Base-by-base conservation (phyloP, 2,888 invertebrate genomes). In the Hirtodrosophila cameraria region DNA sequence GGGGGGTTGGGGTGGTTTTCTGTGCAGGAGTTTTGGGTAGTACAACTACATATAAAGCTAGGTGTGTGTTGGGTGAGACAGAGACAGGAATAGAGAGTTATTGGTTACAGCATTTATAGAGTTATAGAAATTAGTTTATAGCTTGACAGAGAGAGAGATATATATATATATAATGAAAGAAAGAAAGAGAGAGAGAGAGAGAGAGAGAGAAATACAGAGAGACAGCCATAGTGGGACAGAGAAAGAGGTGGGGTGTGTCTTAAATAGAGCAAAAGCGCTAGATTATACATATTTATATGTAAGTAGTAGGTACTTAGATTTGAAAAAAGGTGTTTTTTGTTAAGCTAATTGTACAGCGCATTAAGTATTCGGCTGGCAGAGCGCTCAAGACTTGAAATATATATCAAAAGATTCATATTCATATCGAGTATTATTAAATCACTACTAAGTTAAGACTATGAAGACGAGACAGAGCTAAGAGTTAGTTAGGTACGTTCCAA, bases 301-400 rank as follows among this genome's bases (percentile, higher is more conserved):
- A 58, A 57, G 23, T 58, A 43, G 28, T 54, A 62, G 41, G 49
- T 59, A 69, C 28, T 61, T 43, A 66, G 55, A 65, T 39, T 64
- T 65, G 43, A 50, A 66, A 70, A 60, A 60, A 49, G 35, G 43
- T 67, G 62, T 35, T 18, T 65, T 53, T 35, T 18, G 64, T 53
- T 50, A 78, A 80, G 83, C 81, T 83, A 86, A 74, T 79, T 79
- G 80, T 80, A 82, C 82, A 82, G 82, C 82, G 82, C 84, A 84
- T 78, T 75, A 74, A 62, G 53, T 74, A 57, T 54, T 78, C 76
- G 84, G 84, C 82, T 82, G 82, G 82, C 84, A 78, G 79, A 81
- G 82, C 82, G 84, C 84, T 84, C 68, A 72, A 76, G 61, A 75
- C 79, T 78, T 79, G 82, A 79, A 79, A 79, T 69, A 73, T 80